These are phyloP conservation scores for Psittacula derbiana DNA, from an alignment of 2,797 vertebrate species.

Conservation along the genomic window DNA sequence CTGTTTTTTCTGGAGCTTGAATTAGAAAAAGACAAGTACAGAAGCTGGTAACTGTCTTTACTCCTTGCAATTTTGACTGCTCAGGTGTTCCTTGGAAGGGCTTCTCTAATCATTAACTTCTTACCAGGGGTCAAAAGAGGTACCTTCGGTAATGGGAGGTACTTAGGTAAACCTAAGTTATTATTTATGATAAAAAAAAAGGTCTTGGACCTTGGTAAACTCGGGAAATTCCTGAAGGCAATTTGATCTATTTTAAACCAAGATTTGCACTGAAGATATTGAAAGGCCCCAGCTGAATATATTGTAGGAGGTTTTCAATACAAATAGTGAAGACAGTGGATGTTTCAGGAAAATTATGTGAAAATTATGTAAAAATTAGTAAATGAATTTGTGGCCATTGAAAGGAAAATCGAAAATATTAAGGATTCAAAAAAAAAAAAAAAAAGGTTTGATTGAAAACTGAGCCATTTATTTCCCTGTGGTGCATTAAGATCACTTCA, in stretches of 20 bases:
- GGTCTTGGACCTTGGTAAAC: background rate
- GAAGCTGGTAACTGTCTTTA: background rate
- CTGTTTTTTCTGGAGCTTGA: background rate
- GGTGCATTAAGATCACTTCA: background rate
- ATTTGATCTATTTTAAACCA: background rate
- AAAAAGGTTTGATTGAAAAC: background rate
- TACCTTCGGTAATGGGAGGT: background rate
- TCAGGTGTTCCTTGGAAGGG: background rate
- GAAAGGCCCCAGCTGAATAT: background rate
- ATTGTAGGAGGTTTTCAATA: background rate
- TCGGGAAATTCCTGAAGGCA: background rate
- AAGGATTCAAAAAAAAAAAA: background rate
- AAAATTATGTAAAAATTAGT: background rate
- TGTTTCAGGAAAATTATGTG: background rate
- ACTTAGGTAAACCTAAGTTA: background rate
- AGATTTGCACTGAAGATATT: background rate
- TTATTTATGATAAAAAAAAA: background rate
- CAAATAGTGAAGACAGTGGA: background rate
- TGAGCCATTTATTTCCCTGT: background rate
- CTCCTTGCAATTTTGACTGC: background rate
- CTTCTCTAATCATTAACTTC: conserved; percentile 5
- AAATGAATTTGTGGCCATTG: background rate
- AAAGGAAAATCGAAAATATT: background rate
- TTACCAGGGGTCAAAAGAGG: background rate
- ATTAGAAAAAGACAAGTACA: background rate